Evolutionary conservation across 1,140 invertebrate species (phyloP).

Genomic region (Varroa destructor): DNA sequence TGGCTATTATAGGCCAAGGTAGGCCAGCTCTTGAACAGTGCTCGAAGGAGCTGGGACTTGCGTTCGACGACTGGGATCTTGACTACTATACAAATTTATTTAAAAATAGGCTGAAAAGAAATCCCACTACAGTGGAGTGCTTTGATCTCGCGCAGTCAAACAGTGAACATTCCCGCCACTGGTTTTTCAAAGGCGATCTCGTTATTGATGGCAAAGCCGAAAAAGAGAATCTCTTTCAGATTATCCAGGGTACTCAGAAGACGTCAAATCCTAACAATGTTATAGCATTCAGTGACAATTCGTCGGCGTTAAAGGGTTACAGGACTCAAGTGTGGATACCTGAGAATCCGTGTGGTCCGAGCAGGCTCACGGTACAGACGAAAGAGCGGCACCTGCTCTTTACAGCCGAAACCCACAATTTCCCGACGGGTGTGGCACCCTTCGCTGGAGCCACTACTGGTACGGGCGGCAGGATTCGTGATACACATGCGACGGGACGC

Average conservation of each 20-base stretch:
- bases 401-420: slow-evolving; percentile 97
- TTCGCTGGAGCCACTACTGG: slow-evolving; percentile 78
- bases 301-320: slow-evolving; percentile 77
- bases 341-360: slow-evolving; percentile 45
- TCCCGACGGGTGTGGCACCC: slow-evolving; percentile 70
- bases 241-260: slow-evolving; percentile 79
- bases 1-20: slow-evolving; percentile 64
- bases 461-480: slow-evolving; percentile 81
- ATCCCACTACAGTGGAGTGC: slow-evolving; percentile 92
- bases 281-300: slow-evolving; percentile 92
- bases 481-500: slow-evolving; percentile 81
- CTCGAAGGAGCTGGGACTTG: slow-evolving; percentile 66
- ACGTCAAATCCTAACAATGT: slow-evolving; percentile 73
- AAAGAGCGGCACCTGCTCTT: slow-evolving; percentile 81
- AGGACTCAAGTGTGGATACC: slow-evolving; percentile 53
- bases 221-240: slow-evolving; percentile 68
- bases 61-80: slow-evolving; percentile 75
- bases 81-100: slow-evolving; percentile 72
- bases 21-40: slow-evolving; percentile 63
- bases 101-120: slow-evolving; percentile 61
- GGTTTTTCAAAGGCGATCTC: slow-evolving; percentile 82
- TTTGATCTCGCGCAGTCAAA: slow-evolving; percentile 98
- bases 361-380: slow-evolving; percentile 48
- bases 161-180: slow-evolving; percentile 80
- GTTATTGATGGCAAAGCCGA: slow-evolving; percentile 64